A percentile compares a stretch with the other conserved stretches of the same genome.
Evolutionary conservation across 2,797 vertebrate genomes (phyloP).

Genomic region (Argyrosomus regius): DNA sequence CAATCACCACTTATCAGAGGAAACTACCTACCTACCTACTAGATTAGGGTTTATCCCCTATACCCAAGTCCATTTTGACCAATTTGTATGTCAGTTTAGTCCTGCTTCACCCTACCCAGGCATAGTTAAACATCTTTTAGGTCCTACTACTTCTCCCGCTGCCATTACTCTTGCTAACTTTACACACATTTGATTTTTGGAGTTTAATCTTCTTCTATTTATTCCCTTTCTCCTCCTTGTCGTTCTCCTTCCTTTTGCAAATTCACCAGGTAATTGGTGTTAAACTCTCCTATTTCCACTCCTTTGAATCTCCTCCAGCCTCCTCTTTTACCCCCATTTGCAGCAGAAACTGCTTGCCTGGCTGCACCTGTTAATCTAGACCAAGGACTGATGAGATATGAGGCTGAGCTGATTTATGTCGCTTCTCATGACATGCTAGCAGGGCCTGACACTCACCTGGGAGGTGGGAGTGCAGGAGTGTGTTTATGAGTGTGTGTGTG

Average conservation of each 20-base stretch:
- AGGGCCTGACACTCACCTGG: slow-evolving; percentile 55
- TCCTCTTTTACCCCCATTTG: not conserved
- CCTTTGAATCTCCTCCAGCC: not conserved
- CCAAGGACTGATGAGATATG: slow-evolving; percentile 62
- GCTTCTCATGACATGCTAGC: slow-evolving; percentile 55
- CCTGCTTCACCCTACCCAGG: too few relatives aligned
- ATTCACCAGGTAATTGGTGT: not conserved
- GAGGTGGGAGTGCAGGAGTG: slow-evolving; percentile 11
- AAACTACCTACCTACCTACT: not conserved
- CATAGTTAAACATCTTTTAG: too few relatives aligned
- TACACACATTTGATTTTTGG: not conserved
- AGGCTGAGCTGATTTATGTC: slow-evolving; percentile 67
- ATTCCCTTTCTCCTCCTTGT: too few relatives aligned
- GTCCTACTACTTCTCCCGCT: too few relatives aligned
- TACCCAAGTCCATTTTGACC: too few relatives aligned
- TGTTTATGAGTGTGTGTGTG: slow-evolving; percentile 12
- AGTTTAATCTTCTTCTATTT: not conserved
- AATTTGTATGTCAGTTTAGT: too few relatives aligned
- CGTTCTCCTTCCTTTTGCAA: not conserved
- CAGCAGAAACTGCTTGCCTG: slow-evolving; percentile 31
- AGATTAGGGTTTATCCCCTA: not conserved
- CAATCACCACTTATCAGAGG: not conserved
- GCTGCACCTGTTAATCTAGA: slow-evolving; percentile 59
- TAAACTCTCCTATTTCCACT: slow-evolving; percentile 12
- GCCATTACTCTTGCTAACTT: not conserved